Evolutionary conservation across 2,888 invertebrate genomes (phyloP), one percentile per base, ranked within the genome.

Genomic region (Clepsis dumicolana): DNA sequence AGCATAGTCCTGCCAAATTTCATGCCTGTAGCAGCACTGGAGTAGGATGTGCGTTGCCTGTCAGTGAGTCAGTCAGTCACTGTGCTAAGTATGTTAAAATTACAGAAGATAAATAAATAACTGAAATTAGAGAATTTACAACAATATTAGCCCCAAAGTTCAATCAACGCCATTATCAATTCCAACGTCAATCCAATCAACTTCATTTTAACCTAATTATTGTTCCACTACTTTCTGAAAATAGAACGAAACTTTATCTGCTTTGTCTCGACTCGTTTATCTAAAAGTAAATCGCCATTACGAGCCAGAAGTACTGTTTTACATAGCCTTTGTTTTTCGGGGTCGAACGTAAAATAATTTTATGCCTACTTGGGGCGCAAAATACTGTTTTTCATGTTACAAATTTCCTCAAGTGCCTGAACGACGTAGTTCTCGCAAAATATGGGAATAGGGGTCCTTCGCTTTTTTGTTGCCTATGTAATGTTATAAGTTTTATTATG

Each of bases 311-410:
- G 52, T 53, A 38, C 38, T 53, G 38, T 63, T 63, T 38, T 53
- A 63, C 53, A 48, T 27, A 16, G 25, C 53, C 52, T 35, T 63
- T 63, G 53, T 63, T 61, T 53, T 53, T 24, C 41, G 63, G 35
- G 50, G 8, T 38, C 25, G 63, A 53, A 25, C 63, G 63, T 63
- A 63, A 53, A 53, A 63, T 63, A n/a, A 25, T 63, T 53, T 63
- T 63, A 63, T 63, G 63, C 53, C 63, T 63, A 54, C 63, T 63
- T 29, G 53, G 41, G 63, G 63, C 25, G 53, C 53, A 63, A 54
- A 63, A 63, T 63, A 41, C 63, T 27, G 63, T 53, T 53, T 63
- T 63, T 63, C 62, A 52, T 63, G 63, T 63, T 53, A 63, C 38
- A 63, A 63, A 52, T 63, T 63, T 27, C 41, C 63, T 54, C 41